Conservation (phyloP, 2,888 invertebrate species). For the Venusia cambrica region DNA sequence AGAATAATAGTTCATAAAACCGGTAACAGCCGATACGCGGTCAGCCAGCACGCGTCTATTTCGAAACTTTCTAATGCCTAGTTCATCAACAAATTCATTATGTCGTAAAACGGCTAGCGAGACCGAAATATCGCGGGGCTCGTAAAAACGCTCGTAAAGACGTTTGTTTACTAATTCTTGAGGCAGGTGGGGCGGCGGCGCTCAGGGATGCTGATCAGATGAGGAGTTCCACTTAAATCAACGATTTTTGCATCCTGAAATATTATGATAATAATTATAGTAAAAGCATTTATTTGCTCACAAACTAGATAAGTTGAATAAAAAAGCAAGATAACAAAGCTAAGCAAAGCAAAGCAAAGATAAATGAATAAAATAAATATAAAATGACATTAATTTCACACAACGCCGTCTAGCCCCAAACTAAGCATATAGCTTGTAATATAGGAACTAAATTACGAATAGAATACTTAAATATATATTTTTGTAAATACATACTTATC, state of each 20-base stretch:
- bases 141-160: slow-evolving; percentile 80
- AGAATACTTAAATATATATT: too few species aligned
- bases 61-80: slow-evolving; percentile 78
- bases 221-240: too few species aligned
- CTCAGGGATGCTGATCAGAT: slow-evolving; percentile 70
- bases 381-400: too few species aligned
- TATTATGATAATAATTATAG: slow-evolving; percentile 67
- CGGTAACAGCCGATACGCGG: slow-evolving; percentile 42
- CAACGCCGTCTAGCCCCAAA: too few species aligned
- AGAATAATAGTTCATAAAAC: slow-evolving; percentile 41
- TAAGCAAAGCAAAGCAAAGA: too few species aligned
- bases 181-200: slow-evolving; percentile 70
- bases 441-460: too few species aligned
- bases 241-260: too few species aligned
- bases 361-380: too few species aligned
- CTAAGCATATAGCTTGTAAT: too few species aligned
- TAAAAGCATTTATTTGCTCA: slow-evolving; percentile 18
- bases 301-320: too few species aligned
- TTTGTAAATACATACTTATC: too few species aligned
- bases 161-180: slow-evolving; percentile 81
- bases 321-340: too few species aligned
- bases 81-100: slow-evolving; percentile 82
- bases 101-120: slow-evolving; percentile 78
- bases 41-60: slow-evolving; percentile 75
- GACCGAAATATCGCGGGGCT: slow-evolving; percentile 79